Percentiles rank a stretch among this genome's conserved stretches.
phyloP scores from a whole-genome alignment of 2,113 vertebrate genomes.

The Amblyopsis rosae region DNA sequence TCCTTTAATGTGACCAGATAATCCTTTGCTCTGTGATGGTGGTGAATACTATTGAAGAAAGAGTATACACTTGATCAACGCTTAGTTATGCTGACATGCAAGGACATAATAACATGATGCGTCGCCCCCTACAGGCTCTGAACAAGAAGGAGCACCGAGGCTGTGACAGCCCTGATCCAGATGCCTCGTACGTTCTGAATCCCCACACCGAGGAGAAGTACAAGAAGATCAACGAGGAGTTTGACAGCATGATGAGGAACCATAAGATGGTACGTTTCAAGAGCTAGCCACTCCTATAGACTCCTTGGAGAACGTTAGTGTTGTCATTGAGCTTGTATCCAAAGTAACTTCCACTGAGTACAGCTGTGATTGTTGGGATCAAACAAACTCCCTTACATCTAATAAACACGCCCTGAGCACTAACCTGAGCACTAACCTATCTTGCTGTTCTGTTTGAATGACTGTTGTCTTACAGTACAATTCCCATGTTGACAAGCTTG shows the following conservation, averaged over 20 bases:
- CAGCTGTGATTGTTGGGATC: neutral
- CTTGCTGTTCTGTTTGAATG: no score
- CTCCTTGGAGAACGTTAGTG: neutral
- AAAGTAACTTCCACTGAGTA: neutral
- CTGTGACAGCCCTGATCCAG: conserved; percentile 93
- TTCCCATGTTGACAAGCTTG: neutral
- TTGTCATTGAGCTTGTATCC: neutral
- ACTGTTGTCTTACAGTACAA: no score
- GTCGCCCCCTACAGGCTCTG: conserved; percentile 84
- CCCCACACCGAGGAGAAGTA: conserved; percentile 97
- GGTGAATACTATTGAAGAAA: no score
- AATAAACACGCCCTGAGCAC: neutral
- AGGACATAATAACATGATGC: no score
- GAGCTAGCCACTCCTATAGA: neutral
- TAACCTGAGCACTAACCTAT: no score
- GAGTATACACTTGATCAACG: no score
- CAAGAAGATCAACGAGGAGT: conserved; percentile 99
- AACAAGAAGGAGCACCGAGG: conserved; percentile 98
- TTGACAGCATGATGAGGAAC: conserved; percentile 99
- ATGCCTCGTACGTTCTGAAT: conserved; percentile 90
- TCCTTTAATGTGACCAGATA: no score
- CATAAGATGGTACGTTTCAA: conserved; percentile 88
- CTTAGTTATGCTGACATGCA: no score
- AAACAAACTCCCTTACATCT: neutral
- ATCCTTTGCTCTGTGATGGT: no score